Evolutionary conservation across 2,797 vertebrate genomes (phyloP), one percentile per base, ranked within the genome.

Genomic region (Meriones psammophilus): DNA sequence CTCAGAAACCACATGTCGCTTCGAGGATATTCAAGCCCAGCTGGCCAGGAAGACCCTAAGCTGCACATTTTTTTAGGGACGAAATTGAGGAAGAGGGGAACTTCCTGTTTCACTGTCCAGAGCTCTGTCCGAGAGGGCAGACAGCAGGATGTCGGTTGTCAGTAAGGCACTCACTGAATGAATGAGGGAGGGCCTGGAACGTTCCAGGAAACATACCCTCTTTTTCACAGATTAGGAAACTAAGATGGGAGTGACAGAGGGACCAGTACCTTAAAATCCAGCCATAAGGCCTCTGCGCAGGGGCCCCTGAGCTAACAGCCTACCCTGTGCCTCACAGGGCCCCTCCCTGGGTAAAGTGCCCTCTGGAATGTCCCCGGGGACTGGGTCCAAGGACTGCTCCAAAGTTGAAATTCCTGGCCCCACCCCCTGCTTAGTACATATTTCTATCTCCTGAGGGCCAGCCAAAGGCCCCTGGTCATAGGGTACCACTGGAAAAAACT

Each of bases 371-470:
- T 92, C 88, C 85, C 79, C 28, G 12, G 73, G 87, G 91, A 84
- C 56, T 60, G 56, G 36, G 88, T 93, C 94, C 86, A 87, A 89
- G 90, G 66, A 42, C n/a, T 39, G 42, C 76, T 88, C 62, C n/a
- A 33, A 89, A 92, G 83, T 77, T 92, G 26, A 14, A 94, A 88
- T 96, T 94, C 96, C 64, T 80, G 36, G 77, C 88, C 77, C 91
- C 73, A 60, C 77, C 93, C 79, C 14, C 14, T 13, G 33, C 58
- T 73, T 30, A 54, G 78, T 2, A 9, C 33, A 39, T 83, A 83
- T 90, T 62, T 68, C 60, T 92, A 85, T 92, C 77, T 95, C 90
- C 81, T 5, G 3, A 74, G 71, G 56, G 50, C 6, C 33, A 30
- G 84, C 64, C 42, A 0, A 64, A 36, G 33, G 76, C 66, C 33